Evolutionary conservation across 2,113 vertebrate species (phyloP), one percentile per base, ranked within the genome.

Genomic region (Rhegmatorhina hoffmannsi): DNA sequence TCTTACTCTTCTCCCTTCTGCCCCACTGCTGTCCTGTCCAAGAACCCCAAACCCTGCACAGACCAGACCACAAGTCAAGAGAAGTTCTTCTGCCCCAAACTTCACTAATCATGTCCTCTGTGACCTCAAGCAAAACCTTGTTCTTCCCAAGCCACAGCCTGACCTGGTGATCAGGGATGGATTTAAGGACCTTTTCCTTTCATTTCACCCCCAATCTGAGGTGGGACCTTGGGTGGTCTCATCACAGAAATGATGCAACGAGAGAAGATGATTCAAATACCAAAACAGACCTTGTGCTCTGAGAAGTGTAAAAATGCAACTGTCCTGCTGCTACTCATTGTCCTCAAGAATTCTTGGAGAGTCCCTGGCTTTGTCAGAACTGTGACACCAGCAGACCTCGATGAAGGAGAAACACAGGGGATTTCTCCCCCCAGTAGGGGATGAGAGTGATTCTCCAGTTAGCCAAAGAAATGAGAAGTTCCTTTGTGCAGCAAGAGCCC

Each of bases 401-500:
- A 33, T 6, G 52, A 49, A 84, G 56, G 44, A 87, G 56, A 17
- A 60, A 50, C 2, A 0, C 20, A 7, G 21, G 5, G 50, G 15
- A 10, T 69, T 84, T 24, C 8, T 58, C 23, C 15, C 34, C 34
- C 44, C 10, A 15, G 31, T 4, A 58, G 25, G 55, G 47, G 43
- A 8, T 6, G 26, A 80, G 28, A 14, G 6, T 0, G 2, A 21
- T 75, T 44, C 24, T 73, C 44, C 70, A 23, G 31, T 24, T 33
- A 17, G 5, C 44, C 20, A 58, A 60, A 60, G 58, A 75, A 82
- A 70, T 3, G 2, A 33, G 11, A 64, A 49, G 13, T 25, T 81
- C 38, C 34, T 72, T 28, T 0, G 0, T 10, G 9, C 49, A 31
- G 49, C 1, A 0, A 70, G n/a, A 81, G 34, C n/a, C 55, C 52